These are phyloP conservation scores for Drosophila neotestacea DNA, from an alignment of 2,888 invertebrate species.

Conservation along the genomic window DNA sequence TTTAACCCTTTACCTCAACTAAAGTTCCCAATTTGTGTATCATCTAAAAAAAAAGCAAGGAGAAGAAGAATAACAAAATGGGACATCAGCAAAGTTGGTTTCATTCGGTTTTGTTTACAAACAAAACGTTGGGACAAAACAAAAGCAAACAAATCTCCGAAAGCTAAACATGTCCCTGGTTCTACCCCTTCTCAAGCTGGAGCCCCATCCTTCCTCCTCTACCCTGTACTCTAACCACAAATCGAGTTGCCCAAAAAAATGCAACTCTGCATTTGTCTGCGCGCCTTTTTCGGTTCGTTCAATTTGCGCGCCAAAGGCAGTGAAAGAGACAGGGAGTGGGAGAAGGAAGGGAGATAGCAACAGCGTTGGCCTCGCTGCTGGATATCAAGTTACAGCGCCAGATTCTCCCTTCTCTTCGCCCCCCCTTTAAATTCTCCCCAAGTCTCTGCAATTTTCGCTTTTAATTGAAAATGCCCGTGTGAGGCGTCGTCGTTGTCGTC, in stretches of 20 bases:
- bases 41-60: neutral
- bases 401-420: constrained; percentile 1
- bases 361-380: constrained; percentile 39
- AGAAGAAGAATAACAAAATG: constrained; percentile 35
- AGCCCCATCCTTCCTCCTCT: neutral
- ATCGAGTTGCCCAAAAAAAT: constrained; percentile 53
- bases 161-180: constrained; percentile 18
- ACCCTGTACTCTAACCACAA: neutral
- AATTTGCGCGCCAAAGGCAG: constrained; percentile 71
- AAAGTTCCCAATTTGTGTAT: neutral
- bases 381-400: constrained; percentile 65
- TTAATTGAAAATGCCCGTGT: constrained; percentile 66
- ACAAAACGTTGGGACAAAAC: constrained; percentile 48
- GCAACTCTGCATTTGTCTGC: constrained; percentile 77
- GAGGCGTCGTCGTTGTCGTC: constrained; percentile 37
- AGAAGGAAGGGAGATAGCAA: constrained; percentile 8
- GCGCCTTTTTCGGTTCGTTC: constrained; percentile 60
- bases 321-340: neutral
- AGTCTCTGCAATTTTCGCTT: constrained; percentile 25
- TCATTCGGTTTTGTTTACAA: constrained; percentile 54
- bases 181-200: neutral
- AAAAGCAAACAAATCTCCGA: constrained; percentile 68
- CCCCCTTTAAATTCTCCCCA: neutral
- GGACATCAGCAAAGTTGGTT: constrained; percentile 70
- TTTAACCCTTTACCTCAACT: constrained; percentile 5